Percentiles rank a stretch among this genome's conserved stretches.
Conservation (phyloP, 2,113 vertebrate species). For the Ammodytes dubius region DNA sequence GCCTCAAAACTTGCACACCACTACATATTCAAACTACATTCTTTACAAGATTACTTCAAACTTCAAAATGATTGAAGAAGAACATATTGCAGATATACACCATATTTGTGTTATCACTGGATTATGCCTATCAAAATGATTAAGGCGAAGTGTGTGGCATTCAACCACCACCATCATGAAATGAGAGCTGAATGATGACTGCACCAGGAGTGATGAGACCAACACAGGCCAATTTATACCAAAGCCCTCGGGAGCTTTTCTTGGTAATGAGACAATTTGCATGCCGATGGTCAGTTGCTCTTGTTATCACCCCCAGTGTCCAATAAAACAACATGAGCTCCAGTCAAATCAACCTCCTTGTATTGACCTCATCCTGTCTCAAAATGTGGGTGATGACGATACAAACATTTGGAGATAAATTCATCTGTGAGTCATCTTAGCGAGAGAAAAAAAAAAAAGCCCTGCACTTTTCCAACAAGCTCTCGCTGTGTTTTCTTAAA, state of each 20-base stretch:
- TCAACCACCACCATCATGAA: background rate
- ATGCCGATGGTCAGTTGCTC: constrained; percentile 61
- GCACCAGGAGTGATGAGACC: constrained; percentile 30
- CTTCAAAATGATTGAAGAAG: background rate
- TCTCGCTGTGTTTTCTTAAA: constrained; percentile 14
- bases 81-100: background rate
- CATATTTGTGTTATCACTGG: background rate
- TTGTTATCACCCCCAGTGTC: constrained; percentile 50
- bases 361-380: constrained; percentile 4
- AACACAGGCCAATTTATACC: constrained; percentile 33
- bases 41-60: too few species aligned
- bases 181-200: constrained; percentile 42
- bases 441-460: background rate
- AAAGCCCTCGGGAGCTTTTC: constrained; percentile 16
- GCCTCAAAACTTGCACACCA: background rate
- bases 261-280: constrained; percentile 63
- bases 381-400: constrained; percentile 2
- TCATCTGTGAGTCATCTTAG: constrained; percentile 31
- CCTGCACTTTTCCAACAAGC: constrained; percentile 26
- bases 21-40: too few species aligned
- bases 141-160: constrained; percentile 5
- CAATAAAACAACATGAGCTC: constrained; percentile 47
- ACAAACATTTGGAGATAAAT: constrained; percentile 41
- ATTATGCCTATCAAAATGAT: background rate
- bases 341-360: constrained; percentile 27